Evolutionary conservation across 1,140 invertebrate species (phyloP).

Genomic region (Matsumurasca onukii): DNA sequence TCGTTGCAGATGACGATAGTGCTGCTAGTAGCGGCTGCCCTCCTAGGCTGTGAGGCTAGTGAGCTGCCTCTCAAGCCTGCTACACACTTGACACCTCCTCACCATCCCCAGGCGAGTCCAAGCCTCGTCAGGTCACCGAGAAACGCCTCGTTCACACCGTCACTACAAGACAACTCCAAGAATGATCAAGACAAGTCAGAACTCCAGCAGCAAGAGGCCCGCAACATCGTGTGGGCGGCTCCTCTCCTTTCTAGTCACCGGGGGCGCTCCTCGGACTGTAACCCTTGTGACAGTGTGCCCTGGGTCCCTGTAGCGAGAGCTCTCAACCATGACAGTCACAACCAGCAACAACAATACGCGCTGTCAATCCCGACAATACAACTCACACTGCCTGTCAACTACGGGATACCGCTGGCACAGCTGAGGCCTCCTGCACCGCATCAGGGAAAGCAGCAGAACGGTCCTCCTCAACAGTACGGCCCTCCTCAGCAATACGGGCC

Average conservation of each 20-base stretch:
- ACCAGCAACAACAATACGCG: constrained; percentile 1
- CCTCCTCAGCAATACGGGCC: neutral
- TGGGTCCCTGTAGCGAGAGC: constrained; percentile 66
- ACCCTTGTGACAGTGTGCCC: constrained; percentile 71
- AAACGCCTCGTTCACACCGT: neutral
- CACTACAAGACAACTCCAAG: neutral
- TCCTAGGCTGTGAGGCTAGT: neutral
- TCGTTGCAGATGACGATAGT: constrained; percentile 12
- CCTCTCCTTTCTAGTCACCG: constrained; percentile 11
- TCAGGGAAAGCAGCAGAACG: constrained; percentile 26
- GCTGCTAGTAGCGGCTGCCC: neutral
- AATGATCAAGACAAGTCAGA: neutral
- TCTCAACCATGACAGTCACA: constrained; percentile 12
- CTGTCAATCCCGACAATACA: constrained; percentile 28
- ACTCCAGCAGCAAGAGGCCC: constrained; percentile 3
- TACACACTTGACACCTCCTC: neutral
- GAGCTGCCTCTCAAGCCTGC: neutral
- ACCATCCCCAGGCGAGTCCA: neutral
- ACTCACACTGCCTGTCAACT: constrained; percentile 19
- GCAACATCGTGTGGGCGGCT: constrained; percentile 21
- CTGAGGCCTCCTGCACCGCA: constrained; percentile 32
- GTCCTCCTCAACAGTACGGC: neutral
- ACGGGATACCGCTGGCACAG: constrained; percentile 23
- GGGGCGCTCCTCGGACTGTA: constrained; percentile 52
- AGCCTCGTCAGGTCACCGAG: neutral